Conservation (phyloP, 2,797 vertebrate genomes). For the Acipenser oxyrinchus region DNA sequence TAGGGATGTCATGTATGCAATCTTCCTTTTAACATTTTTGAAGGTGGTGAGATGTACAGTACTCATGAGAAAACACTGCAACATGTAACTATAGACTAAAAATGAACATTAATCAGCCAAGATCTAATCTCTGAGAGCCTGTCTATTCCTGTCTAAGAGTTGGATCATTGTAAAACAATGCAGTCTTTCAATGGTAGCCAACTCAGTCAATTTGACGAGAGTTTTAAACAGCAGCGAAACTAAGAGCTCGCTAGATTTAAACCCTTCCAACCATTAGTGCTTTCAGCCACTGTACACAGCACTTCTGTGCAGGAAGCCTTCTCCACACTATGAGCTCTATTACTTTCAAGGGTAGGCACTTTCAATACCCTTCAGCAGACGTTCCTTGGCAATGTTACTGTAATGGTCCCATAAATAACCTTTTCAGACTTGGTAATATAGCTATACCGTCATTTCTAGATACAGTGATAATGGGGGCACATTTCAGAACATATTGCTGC, state of each 20-base stretch:
- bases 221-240: constrained; percentile 27
- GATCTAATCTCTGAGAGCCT: constrained; percentile 24
- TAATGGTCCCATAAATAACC: too few species aligned
- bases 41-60: constrained; percentile 9
- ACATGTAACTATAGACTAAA: constrained; percentile 16
- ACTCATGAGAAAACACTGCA: constrained; percentile 13
- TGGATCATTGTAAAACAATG: constrained; percentile 36
- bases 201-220: constrained; percentile 36
- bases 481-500: too few species aligned
- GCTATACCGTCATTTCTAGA: too few species aligned
- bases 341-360: constrained; percentile 22
- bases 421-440: too few species aligned
- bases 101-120: constrained; percentile 14
- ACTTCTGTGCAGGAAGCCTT: constrained; percentile 29
- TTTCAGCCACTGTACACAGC: constrained; percentile 19
- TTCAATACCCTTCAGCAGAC: constrained; percentile 6
- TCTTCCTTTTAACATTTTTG: constrained; percentile 3
- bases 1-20: not conserved
- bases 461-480: too few species aligned
- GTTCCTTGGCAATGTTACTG: not conserved
- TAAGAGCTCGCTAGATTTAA: constrained; percentile 30
- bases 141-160: constrained; percentile 20
- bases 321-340: constrained; percentile 31
- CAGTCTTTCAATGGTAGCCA: constrained; percentile 36
- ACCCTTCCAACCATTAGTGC: constrained; percentile 31